Base-by-base conservation (phyloP, 2,113 vertebrate species). In the Pterophyllum scalare region DNA sequence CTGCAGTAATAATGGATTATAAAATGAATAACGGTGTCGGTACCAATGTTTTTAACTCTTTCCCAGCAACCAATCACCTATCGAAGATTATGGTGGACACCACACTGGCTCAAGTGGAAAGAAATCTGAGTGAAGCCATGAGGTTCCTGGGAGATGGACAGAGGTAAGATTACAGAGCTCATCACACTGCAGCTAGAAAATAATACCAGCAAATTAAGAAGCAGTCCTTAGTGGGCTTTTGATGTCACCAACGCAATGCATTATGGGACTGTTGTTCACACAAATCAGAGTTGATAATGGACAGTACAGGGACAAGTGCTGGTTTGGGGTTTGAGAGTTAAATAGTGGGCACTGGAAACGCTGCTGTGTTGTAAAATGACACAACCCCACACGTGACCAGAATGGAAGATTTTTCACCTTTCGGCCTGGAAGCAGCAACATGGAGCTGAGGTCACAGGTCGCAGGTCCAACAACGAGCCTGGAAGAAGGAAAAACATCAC, bases 81-180 rank as follows among this genome's bases (percentile, higher is more conserved):
- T 31, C 15, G 74, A 38, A 2, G 90, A 93, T 96, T 95, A 96
- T 97, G 96, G 95, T 97, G 22, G 98, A 99, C 87, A 94, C 96
- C 49, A 96, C 96, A 2, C 93, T 99, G 57, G 95, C 95, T 87
- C 97, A 97, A 92, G 98, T 99, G 96, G 97, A 97, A 24, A 97
- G 94, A 84, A 98, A 98, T 90, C 95, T 99, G 91, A 97, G 96
- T 3, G 97, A 99, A 85, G 98, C 97, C 38, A 97, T 99, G 97
- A 97, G 94, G 94, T 97, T 99, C 91, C 93, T 99, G 35, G 97
- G 96, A 90, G 96, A 97, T 52, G 95, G 94, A 86, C 96, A 96
- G 81, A 96, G 95, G 98, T 99, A 81, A 90, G 90, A 40, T 11
- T 19, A 10, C 4, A 10, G 67, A 72, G 24, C 7, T 72, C 17